Conservation (phyloP, 2,888 invertebrate genomes). For the Dioctria linearis region DNA sequence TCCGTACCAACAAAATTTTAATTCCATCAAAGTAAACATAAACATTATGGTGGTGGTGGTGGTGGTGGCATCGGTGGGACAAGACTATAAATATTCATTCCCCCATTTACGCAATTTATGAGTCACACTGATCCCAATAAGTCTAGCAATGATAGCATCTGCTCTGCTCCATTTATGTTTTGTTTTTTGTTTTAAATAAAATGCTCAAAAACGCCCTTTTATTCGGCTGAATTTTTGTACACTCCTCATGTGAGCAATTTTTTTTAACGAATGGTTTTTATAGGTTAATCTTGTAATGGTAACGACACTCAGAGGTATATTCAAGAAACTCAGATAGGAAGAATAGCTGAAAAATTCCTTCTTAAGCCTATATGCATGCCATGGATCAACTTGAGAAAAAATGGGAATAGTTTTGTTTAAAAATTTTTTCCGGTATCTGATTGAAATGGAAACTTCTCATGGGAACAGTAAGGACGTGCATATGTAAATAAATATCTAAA, state of each 20-base stretch:
- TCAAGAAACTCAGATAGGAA: neutral
- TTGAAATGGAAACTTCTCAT: too few relatives aligned
- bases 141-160: constrained; percentile 13
- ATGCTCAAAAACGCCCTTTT: neutral
- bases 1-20: neutral
- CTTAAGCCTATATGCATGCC: too few relatives aligned
- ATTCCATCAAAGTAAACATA: neutral
- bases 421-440: too few relatives aligned
- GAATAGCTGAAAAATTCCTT: too few relatives aligned
- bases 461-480: too few relatives aligned
- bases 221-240: neutral
- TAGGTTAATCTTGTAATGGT: constrained; percentile 12
- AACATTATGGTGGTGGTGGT: neutral
- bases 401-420: too few relatives aligned
- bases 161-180: neutral
- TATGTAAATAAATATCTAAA: too few relatives aligned
- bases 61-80: neutral
- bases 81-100: neutral
- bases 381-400: too few relatives aligned
- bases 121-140: constrained; percentile 24
- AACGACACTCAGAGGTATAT: constrained; percentile 35
- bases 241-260: constrained; percentile 37
- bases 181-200: constrained; percentile 18
- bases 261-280: constrained; percentile 24
- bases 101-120: neutral